phyloP scores from a whole-genome alignment of 2,888 invertebrate species.

The Acleris laterana region DNA sequence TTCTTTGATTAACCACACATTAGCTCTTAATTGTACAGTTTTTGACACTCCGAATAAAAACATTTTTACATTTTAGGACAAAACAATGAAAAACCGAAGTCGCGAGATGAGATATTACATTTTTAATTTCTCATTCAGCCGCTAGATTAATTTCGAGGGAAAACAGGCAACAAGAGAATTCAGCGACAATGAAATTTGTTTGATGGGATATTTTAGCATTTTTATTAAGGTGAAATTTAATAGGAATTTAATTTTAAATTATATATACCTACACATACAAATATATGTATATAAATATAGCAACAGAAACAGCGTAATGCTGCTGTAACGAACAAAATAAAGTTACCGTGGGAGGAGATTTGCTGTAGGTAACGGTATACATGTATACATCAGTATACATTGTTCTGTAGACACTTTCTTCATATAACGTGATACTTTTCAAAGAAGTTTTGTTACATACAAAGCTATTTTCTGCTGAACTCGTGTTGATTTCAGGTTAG shows the following conservation, averaged over 20 bases:
- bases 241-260: neutral
- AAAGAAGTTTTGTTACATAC: too few relatives aligned
- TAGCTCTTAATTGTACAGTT: too few relatives aligned
- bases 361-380: too few relatives aligned
- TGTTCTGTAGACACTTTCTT: too few relatives aligned
- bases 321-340: too few relatives aligned
- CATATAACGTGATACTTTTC: too few relatives aligned
- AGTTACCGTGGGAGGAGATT: too few relatives aligned
- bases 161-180: conserved; percentile 53
- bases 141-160: conserved; percentile 52
- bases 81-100: conserved; percentile 13
- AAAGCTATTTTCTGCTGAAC: too few relatives aligned
- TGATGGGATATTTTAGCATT: conserved; percentile 27
- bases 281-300: neutral
- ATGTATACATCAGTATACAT: too few relatives aligned
- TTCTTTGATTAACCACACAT: too few relatives aligned
- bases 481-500: too few relatives aligned
- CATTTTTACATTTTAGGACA: conserved; percentile 8
- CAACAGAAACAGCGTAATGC: neutral
- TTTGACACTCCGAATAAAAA: neutral
- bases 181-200: conserved; percentile 56
- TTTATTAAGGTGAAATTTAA: conserved; percentile 13
- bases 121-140: conserved; percentile 66
- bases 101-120: conserved; percentile 55
- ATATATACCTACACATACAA: too few relatives aligned